Evolutionary conservation across 2,797 vertebrate species (phyloP), one percentile per base, ranked within the genome.

Genomic region (Dallia pectoralis): DNA sequence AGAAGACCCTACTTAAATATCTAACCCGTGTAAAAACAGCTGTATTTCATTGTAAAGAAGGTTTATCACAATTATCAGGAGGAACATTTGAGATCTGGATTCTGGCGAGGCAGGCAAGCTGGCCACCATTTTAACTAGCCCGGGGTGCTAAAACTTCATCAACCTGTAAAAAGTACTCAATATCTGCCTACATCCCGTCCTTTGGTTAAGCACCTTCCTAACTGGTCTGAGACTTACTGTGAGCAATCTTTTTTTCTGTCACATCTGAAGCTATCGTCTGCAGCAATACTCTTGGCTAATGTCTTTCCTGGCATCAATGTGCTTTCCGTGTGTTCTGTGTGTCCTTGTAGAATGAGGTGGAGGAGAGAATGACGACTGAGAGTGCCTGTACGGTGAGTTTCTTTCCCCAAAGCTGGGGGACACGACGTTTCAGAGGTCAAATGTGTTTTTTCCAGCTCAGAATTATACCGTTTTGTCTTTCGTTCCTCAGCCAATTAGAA

Each of bases 331-430:
- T 62, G 67, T 62, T 70, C 16, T 86, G 65, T 90, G 72, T 83
- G 49, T 84, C 75, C 82, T 77, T 79, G 61, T 85, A 94, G 93
- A 90, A 90, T 33, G 91, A 92, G 75, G 85, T 74, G 63, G 90
- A 86, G 77, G 86, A 84, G 73, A 85, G 87, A 74, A 79, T 87
- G 71, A 82, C 89, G 9, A 56, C 90, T 33, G 90, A 91, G 11
- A 77, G 81, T 32, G 84, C 90, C 77, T 89, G 85, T 72, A 86
- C 78, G 86, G 93, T 94, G 86, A 93, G 92, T 88, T 36, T 44
- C n/a, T 22, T 53, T 4, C 33, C 15, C 56, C 36, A 44, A 11
- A 25, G 53, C 9, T 65, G 18, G 29, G 56, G 3, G 63, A 27
- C 53, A 3, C 53, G 11, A 3, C 3, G 22, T 59, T 59, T 8